Evolutionary conservation across 2,113 vertebrate species (phyloP).

Genomic region (Tricholaema leucomelas): DNA sequence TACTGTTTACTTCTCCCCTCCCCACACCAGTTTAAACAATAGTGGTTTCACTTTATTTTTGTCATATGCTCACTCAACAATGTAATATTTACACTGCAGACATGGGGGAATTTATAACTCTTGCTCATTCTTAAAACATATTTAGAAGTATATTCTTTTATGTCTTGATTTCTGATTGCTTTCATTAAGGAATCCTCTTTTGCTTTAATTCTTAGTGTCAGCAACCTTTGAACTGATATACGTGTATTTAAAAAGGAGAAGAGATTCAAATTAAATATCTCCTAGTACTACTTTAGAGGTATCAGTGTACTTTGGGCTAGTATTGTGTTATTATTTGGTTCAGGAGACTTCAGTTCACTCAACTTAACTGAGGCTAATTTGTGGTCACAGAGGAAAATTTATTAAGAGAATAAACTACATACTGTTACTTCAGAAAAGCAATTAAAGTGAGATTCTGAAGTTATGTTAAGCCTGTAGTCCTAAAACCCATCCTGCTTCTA

Average conservation of each 20-base stretch:
- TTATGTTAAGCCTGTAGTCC: not conserved
- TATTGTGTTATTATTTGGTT: not conserved
- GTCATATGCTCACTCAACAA: constrained; percentile 16
- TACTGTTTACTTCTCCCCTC: not conserved
- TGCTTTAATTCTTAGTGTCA: not conserved
- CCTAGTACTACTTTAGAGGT: not conserved
- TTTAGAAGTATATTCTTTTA: not conserved
- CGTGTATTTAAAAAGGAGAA: not conserved
- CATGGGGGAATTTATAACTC: not conserved
- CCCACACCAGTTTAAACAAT: constrained; percentile 1
- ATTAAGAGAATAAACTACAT: not conserved
- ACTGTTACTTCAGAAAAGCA: not conserved
- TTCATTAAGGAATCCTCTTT: not conserved
- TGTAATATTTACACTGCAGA: constrained; percentile 23
- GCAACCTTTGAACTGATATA: not conserved
- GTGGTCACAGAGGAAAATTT: not conserved
- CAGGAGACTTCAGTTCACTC: not conserved
- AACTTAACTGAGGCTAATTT: not conserved
- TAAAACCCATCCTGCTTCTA: not conserved
- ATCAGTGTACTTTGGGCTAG: not conserved
- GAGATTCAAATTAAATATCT: not conserved
- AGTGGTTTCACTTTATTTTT: constrained; percentile 51
- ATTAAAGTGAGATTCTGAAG: not conserved
- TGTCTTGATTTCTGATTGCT: not conserved
- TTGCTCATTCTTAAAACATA: not conserved